Conservation (phyloP, 2,888 invertebrate genomes). For the Acanthosepion lycidas region DNA sequence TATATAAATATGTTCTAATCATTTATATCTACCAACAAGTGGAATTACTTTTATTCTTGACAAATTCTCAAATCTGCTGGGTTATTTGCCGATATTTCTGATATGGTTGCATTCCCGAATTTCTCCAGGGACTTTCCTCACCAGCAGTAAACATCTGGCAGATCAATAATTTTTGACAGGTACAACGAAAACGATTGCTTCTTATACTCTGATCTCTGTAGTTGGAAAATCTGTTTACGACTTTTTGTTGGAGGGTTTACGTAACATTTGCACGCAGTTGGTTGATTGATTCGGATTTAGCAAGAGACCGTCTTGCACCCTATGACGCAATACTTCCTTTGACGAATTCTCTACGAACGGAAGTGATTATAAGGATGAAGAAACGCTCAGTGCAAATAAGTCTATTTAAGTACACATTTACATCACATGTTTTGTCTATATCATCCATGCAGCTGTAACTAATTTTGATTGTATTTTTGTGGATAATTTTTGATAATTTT, state of each 20-base stretch:
- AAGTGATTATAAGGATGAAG: too few relatives aligned
- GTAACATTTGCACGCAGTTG: not conserved
- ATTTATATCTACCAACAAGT: not conserved
- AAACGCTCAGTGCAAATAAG: too few relatives aligned
- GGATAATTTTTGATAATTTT: too few relatives aligned
- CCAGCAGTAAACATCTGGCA: not conserved
- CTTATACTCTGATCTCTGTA: not conserved
- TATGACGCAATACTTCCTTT: not conserved
- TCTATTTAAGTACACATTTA: too few relatives aligned
- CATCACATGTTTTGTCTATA: too few relatives aligned
- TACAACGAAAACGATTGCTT: not conserved
- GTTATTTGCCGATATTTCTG: not conserved
- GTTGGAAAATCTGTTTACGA: not conserved
- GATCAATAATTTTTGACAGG: not conserved
- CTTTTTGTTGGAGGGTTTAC: not conserved
- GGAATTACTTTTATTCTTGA: not conserved
- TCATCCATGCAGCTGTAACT: too few relatives aligned
- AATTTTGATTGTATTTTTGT: too few relatives aligned
- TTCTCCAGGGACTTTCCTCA: not conserved
- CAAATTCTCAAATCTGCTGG: not conserved
- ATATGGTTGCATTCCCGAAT: not conserved
- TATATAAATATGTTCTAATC: not conserved
- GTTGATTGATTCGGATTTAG: not conserved
- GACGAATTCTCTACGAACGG: too few relatives aligned
- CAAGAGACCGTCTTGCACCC: not conserved